phyloP scores from a whole-genome alignment of 2,113 vertebrate species.

The Alosa alosa region DNA sequence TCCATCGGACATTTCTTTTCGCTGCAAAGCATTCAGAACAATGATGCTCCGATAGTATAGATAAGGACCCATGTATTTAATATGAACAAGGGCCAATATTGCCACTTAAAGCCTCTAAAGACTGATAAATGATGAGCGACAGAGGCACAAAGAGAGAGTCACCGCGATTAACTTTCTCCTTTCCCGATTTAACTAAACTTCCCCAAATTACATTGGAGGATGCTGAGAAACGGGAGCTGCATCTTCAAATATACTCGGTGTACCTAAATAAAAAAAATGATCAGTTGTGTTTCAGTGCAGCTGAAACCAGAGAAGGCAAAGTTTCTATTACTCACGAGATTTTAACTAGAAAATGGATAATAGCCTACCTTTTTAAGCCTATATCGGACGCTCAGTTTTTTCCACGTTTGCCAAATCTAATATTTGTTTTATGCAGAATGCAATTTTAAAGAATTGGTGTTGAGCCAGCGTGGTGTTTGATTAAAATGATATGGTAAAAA shows the following conservation, averaged over 20 bases:
- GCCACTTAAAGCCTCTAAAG: conserved; percentile 75
- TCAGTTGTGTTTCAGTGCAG: neutral
- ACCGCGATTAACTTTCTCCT: conserved; percentile 74
- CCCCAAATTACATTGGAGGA: conserved; percentile 65
- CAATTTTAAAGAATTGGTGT: neutral
- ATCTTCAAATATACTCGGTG: conserved; percentile 49
- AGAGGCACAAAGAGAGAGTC: conserved; percentile 74
- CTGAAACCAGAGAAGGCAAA: neutral
- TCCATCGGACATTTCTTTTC: conserved; percentile 64
- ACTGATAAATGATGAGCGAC: conserved; percentile 78
- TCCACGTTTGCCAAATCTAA: neutral
- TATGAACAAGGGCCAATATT: conserved; percentile 67
- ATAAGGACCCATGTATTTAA: conserved; percentile 65
- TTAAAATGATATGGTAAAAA: neutral
- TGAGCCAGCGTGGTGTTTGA: neutral
- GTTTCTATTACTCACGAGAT: neutral
- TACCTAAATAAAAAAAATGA: conserved; percentile 40
- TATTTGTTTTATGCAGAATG: neutral
- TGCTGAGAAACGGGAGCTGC: conserved; percentile 41
- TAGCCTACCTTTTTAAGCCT: neutral
- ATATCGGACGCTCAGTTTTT: neutral
- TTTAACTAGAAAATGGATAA: neutral
- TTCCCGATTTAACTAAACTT: conserved; percentile 72
- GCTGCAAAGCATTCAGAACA: conserved; percentile 70
- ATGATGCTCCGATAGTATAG: conserved; percentile 68